Percentiles rank a stretch among this genome's conserved stretches.
Conservation (phyloP, 2,797 vertebrate genomes). For the Brachyalestes nurse region DNA sequence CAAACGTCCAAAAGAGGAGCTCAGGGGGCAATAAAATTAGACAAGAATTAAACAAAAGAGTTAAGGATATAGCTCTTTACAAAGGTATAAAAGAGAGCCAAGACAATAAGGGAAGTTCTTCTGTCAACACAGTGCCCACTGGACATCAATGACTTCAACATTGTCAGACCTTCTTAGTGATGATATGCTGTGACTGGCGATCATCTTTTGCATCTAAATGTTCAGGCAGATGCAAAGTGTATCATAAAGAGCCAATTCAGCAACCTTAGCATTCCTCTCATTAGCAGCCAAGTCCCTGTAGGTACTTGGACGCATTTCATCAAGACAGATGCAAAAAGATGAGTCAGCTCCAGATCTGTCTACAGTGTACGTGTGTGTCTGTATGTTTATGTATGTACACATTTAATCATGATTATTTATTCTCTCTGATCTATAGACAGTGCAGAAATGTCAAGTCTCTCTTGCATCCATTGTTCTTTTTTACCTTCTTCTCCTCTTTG, state of each 20-base stretch:
- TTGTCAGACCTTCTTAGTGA: neutral
- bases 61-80: neutral
- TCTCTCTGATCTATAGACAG: conserved; percentile 5
- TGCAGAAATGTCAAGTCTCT: conserved; percentile 8
- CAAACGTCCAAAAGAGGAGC: too few species aligned
- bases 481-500: neutral
- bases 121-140: neutral
- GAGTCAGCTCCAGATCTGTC: neutral
- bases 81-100: neutral
- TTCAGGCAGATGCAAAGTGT: neutral
- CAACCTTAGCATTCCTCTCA: too few species aligned
- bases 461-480: neutral
- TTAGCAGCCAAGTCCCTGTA: conserved; percentile 13
- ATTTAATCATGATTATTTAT: neutral
- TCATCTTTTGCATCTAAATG: neutral
- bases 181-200: neutral
- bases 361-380: neutral
- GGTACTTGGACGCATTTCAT: conserved; percentile 19
- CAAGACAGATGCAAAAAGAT: conserved; percentile 3
- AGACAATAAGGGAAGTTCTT: neutral
- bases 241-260: neutral
- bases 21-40: too few species aligned
- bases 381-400: neutral
- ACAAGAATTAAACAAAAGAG: too few species aligned
- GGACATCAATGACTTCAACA: neutral